Conservation (phyloP, 2,113 vertebrate species). For the Amblyornis subalaris region DNA sequence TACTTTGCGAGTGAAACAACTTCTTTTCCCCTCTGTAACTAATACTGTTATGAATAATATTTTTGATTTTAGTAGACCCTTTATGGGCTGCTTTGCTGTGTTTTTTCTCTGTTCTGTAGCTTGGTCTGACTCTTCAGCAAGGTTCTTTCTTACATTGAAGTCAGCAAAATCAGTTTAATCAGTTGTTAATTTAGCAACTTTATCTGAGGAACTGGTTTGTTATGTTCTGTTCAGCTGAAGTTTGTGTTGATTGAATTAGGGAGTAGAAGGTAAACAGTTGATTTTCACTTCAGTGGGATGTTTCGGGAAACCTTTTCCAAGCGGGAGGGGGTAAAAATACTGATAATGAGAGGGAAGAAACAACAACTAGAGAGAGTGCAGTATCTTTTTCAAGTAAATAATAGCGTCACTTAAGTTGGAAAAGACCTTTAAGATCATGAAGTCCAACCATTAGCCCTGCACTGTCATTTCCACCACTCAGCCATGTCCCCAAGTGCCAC, state of each 20-base stretch:
- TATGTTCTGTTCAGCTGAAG: neutral
- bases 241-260: neutral
- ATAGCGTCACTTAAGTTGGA: neutral
- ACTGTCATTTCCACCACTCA: neutral
- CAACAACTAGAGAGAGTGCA: rapidly evolving
- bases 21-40: neutral
- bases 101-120: neutral
- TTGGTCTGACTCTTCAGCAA: neutral
- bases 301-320: neutral
- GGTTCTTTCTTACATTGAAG: neutral
- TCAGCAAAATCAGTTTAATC: neutral
- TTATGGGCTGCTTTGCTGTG: neutral
- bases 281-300: neutral
- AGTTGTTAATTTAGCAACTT: neutral
- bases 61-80: neutral
- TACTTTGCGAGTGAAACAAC: neutral
- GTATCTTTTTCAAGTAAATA: neutral
- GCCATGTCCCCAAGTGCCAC: neutral
- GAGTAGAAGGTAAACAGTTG: neutral
- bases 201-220: neutral
- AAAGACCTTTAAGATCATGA: neutral
- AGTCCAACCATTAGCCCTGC: neutral
- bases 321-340: neutral
- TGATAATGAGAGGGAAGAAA: neutral
- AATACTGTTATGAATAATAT: neutral